A percentile compares a stretch with the other conserved stretches of the same genome.
These are phyloP conservation scores for Poeciliopsis gracilis DNA, from an alignment of 2,797 vertebrate species.

Conservation along the genomic window DNA sequence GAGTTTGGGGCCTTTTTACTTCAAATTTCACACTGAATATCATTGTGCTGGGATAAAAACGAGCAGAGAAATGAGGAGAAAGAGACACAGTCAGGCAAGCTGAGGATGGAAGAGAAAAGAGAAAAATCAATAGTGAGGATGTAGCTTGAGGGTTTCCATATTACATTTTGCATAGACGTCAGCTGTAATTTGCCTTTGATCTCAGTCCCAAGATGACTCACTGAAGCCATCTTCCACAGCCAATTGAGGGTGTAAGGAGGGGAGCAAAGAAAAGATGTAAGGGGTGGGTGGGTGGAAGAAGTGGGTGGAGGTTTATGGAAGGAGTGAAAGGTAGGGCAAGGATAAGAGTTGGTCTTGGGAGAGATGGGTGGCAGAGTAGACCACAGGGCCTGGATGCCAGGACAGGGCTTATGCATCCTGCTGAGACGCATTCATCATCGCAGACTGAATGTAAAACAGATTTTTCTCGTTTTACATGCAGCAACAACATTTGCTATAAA, in stretches of 20 bases:
- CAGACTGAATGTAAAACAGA: slow-evolving; percentile 42
- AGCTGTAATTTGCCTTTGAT: slow-evolving; percentile 87
- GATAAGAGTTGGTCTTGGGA: not conserved
- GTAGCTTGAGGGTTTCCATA: slow-evolving; percentile 84
- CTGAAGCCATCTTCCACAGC: slow-evolving; percentile 81
- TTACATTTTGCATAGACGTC: slow-evolving; percentile 87
- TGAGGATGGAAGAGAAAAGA: slow-evolving; percentile 64
- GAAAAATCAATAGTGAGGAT: slow-evolving; percentile 82
- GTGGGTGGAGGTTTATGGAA: slow-evolving; percentile 54
- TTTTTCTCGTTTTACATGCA: slow-evolving; percentile 18
- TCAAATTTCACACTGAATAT: slow-evolving; percentile 78
- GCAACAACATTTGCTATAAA: slow-evolving; percentile 23
- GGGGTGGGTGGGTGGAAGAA: slow-evolving; percentile 40
- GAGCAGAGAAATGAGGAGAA: slow-evolving; percentile 66
- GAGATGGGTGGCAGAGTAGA: slow-evolving; percentile 5
- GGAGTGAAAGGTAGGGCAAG: slow-evolving; percentile 17
- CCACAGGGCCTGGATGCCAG: slow-evolving; percentile 54
- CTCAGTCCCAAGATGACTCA: slow-evolving; percentile 84
- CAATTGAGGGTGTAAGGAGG: slow-evolving; percentile 60
- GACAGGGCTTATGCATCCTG: slow-evolving; percentile 46
- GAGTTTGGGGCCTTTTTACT: slow-evolving; percentile 64
- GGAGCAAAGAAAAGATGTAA: slow-evolving; percentile 14
- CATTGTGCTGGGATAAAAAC: slow-evolving; percentile 80
- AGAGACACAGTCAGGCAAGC: slow-evolving; percentile 54
- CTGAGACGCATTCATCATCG: slow-evolving; percentile 49